Conservation (phyloP, 2,797 vertebrate species). For the Anguilla megastoma region DNA sequence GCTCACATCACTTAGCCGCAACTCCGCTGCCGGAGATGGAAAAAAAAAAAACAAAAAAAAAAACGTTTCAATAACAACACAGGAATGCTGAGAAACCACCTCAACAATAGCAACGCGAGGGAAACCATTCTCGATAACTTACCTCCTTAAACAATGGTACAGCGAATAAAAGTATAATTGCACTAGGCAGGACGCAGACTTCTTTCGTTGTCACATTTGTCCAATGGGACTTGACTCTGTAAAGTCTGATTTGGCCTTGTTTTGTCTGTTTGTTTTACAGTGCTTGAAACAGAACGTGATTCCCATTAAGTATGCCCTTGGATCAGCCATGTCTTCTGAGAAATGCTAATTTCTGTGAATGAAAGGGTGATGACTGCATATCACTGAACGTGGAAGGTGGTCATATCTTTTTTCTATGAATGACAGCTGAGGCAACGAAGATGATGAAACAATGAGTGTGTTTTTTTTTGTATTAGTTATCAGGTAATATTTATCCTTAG, state of each 20-base stretch:
- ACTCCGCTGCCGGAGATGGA: neutral
- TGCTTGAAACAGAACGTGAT: neutral
- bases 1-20: constrained; percentile 41
- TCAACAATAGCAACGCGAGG: neutral
- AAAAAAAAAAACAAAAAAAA: too few species aligned
- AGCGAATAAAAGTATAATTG: neutral
- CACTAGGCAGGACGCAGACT: neutral
- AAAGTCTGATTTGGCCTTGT: neutral
- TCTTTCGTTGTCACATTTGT: neutral
- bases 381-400: constrained; percentile 8
- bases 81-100: neutral
- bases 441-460: neutral
- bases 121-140: neutral
- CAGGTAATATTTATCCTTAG: neutral
- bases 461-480: neutral
- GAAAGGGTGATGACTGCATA: constrained; percentile 22
- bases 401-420: constrained; percentile 4
- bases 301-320: constrained; percentile 22
- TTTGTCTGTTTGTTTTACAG: neutral
- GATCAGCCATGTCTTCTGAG: constrained; percentile 1
- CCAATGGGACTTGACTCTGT: neutral
- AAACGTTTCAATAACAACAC: constrained; percentile 15
- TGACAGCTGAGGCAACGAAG: neutral
- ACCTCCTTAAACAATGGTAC: neutral
- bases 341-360: constrained; percentile 13